Conservation (phyloP, 2,888 invertebrate genomes). For the Omphaloscelis lunosa region DNA sequence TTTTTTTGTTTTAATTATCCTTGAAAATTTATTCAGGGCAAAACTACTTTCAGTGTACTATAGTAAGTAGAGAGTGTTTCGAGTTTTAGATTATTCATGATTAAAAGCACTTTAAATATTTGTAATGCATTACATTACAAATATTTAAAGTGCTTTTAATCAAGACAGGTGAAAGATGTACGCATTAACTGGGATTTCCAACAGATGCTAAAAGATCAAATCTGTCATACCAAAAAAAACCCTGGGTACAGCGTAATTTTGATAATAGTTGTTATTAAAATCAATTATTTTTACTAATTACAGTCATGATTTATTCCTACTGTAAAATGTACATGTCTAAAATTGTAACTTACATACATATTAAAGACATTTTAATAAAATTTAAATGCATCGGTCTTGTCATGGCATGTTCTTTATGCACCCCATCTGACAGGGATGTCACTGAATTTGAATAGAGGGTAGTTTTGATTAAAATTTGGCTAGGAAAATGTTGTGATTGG, state of each 20-base stretch:
- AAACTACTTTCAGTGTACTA: too few species aligned
- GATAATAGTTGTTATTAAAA: background rate
- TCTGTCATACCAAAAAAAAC: too few species aligned
- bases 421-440: conserved; percentile 15
- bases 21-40: too few species aligned
- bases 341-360: conserved; percentile 1
- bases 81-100: too few species aligned
- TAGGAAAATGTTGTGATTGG: background rate
- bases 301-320: background rate
- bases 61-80: too few species aligned
- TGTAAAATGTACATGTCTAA: background rate
- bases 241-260: background rate
- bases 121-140: too few species aligned
- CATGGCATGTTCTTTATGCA: conserved; percentile 45
- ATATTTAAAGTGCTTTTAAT: too few species aligned
- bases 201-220: too few species aligned
- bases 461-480: conserved; percentile 4
- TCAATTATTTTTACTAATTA: background rate
- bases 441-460: conserved; percentile 28
- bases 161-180: too few species aligned
- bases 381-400: conserved; percentile 34
- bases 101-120: too few species aligned
- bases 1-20: too few species aligned
- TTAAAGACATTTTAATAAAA: conserved; percentile 22
- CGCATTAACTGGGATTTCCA: too few species aligned